phyloP scores from a whole-genome alignment of 2,113 vertebrate species.

The Xiphorhynchus elegans region DNA sequence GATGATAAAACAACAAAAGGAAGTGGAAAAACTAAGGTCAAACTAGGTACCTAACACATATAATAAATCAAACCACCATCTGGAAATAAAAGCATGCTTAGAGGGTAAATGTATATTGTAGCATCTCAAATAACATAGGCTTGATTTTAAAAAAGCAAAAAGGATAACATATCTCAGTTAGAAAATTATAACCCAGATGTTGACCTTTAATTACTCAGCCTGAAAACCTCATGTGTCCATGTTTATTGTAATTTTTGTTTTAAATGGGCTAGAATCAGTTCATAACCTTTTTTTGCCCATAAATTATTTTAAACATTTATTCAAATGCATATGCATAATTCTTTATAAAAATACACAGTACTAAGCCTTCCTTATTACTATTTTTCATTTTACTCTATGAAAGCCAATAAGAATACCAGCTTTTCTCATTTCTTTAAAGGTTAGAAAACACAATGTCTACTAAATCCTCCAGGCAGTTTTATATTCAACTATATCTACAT shows the following conservation, averaged over 20 bases:
- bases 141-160: background rate
- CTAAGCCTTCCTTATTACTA: background rate
- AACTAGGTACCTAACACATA: background rate
- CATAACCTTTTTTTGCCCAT: background rate
- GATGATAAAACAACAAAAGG: background rate
- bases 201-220: background rate
- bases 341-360: background rate
- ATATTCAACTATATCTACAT: background rate
- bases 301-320: background rate
- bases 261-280: background rate
- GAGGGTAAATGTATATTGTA: background rate
- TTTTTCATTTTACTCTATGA: background rate
- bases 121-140: background rate
- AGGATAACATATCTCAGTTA: accelerated
- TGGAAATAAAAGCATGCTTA: background rate
- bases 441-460: background rate
- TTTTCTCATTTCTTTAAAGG: background rate
- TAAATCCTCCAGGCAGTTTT: background rate
- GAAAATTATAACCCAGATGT: background rate
- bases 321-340: background rate
- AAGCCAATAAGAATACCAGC: background rate
- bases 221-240: background rate
- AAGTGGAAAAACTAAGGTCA: background rate
- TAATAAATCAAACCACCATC: background rate
- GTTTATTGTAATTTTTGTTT: background rate